These are phyloP conservation scores for Hypselothyrea guttata DNA, from an alignment of 2,888 invertebrate species.

Conservation along the genomic window DNA sequence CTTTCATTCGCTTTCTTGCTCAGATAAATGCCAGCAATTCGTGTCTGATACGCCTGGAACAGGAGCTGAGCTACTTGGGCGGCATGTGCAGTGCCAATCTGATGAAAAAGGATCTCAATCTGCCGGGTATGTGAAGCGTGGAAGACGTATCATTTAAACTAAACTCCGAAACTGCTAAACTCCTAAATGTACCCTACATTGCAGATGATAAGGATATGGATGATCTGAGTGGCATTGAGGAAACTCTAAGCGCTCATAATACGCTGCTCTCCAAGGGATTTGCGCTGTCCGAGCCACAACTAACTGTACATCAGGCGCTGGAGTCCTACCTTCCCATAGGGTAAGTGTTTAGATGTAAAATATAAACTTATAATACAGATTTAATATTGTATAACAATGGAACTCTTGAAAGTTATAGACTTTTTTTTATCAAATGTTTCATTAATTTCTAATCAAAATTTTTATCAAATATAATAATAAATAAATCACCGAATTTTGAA, in stretches of 20 bases:
- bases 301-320: constrained; percentile 94
- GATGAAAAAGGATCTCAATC: constrained; percentile 90
- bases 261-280: constrained; percentile 93
- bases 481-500: too few species aligned
- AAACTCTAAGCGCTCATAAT: constrained; percentile 83
- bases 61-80: constrained; percentile 94
- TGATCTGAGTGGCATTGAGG: constrained; percentile 88
- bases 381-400: neutral
- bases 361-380: neutral
- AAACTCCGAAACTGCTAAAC: too few species aligned
- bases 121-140: constrained; percentile 83
- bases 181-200: too few species aligned
- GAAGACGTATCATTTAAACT: too few species aligned
- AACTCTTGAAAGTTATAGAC: neutral
- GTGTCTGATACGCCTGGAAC: constrained; percentile 87
- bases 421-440: too few species aligned
- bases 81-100: constrained; percentile 95
- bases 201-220: constrained; percentile 87
- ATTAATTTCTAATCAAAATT: too few species aligned
- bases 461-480: too few species aligned
- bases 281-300: constrained; percentile 91
- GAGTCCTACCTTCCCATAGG: constrained; percentile 93
- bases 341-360: constrained; percentile 83
- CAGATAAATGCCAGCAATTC: constrained; percentile 81
- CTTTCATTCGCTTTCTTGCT: constrained; percentile 19